A percentile compares a stretch with the other conserved stretches of the same genome.
phyloP scores from a whole-genome alignment of 1,140 invertebrate genomes.

The Aphaenogaster ashmeadi region DNA sequence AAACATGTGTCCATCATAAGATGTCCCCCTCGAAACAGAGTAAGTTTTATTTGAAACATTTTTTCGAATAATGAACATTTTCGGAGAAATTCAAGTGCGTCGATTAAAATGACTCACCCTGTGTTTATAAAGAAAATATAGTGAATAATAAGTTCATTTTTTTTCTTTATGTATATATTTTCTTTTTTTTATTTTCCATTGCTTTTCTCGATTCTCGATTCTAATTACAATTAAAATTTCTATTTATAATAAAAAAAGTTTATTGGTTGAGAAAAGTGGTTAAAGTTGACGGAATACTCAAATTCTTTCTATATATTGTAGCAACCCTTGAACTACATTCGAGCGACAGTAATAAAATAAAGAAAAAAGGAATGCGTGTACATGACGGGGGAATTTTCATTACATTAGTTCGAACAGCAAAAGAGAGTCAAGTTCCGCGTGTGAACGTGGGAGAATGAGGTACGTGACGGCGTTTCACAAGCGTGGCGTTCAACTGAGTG shows the following conservation, averaged over 20 bases:
- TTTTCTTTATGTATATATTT: neutral
- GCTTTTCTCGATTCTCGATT: neutral
- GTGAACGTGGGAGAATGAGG: slow-evolving; percentile 40
- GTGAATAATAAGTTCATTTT: neutral
- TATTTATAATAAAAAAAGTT: neutral
- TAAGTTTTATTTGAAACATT: no score
- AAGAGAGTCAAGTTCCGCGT: slow-evolving; percentile 31
- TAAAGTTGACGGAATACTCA: neutral
- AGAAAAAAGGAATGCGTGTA: neutral
- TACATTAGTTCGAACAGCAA: slow-evolving; percentile 23
- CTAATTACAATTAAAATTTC: neutral
- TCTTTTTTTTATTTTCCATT: neutral
- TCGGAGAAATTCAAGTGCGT: no score
- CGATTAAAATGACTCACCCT: no score
- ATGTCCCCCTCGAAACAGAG: no score
- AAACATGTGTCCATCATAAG: no score
- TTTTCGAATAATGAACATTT: no score
- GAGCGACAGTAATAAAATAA: neutral
- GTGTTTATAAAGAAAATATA: neutral
- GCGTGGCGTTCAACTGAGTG: neutral
- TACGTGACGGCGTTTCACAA: slow-evolving; percentile 34
- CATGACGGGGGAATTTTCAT: slow-evolving; percentile 36
- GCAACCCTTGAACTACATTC: slow-evolving; percentile 37
- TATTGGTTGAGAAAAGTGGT: neutral
- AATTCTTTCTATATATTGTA: neutral